phyloP scores from a whole-genome alignment of 2,888 invertebrate species.

The Stenoptilia bipunctidactyla region DNA sequence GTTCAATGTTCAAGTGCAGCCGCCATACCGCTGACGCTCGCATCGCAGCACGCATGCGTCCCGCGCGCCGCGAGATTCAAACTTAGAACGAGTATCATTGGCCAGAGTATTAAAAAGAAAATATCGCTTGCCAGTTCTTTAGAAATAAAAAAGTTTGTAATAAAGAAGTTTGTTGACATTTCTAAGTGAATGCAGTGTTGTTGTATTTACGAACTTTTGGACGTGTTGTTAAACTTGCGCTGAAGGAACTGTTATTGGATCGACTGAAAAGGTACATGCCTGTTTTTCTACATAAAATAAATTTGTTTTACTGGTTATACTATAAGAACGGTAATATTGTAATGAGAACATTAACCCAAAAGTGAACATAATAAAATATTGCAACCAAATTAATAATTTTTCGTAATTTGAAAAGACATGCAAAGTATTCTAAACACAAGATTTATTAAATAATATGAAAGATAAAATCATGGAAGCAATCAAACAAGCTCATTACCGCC shows the following conservation, averaged over 20 bases:
- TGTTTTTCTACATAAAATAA: background rate
- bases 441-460: background rate
- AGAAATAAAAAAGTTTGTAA: background rate
- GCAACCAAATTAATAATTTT: background rate
- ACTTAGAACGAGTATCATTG: conserved; percentile 23
- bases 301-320: background rate
- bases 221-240: background rate
- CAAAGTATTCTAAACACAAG: background rate
- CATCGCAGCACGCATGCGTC: conserved; percentile 37
- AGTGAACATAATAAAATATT: background rate
- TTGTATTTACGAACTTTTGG: background rate
- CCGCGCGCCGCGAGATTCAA: conserved; percentile 31
- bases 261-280: background rate
- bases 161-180: background rate
- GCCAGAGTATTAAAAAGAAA: background rate
- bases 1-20: conserved; percentile 64
- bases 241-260: background rate
- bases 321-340: background rate
- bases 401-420: background rate
- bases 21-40: conserved; percentile 47
- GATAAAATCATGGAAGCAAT: background rate
- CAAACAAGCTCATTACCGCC: conserved; percentile 7
- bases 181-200: background rate
- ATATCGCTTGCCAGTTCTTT: no score
- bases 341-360: background rate